Evolutionary conservation across 2,797 vertebrate species (phyloP).

Genomic region (Syndactyla subalaris): DNA sequence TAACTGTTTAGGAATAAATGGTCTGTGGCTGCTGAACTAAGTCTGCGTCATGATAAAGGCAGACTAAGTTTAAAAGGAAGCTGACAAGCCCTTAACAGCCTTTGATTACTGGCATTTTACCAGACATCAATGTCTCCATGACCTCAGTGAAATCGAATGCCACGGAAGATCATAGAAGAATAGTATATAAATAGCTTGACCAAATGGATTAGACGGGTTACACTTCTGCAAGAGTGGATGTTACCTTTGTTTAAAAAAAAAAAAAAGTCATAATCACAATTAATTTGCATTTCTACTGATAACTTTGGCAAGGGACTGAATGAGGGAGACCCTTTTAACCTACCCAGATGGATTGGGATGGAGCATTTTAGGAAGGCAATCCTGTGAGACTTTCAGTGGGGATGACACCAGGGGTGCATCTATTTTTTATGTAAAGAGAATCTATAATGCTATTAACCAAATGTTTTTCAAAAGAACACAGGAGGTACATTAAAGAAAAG

Average conservation of each 20-base stretch:
- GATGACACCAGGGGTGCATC: not conserved
- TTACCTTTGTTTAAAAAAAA: not conserved
- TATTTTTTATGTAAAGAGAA: not conserved
- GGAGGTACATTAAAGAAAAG: not conserved
- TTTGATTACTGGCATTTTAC: not conserved
- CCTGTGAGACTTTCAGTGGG: not conserved
- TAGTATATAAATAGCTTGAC: not conserved
- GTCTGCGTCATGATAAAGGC: slow-evolving; percentile 35
- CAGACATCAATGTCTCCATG: not conserved
- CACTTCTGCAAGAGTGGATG: not conserved
- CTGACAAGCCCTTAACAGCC: not conserved
- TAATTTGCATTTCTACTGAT: not conserved
- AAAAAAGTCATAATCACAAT: not conserved
- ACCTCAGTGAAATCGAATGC: not conserved
- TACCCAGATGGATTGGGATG: not conserved
- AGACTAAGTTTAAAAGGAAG: slow-evolving; percentile 29
- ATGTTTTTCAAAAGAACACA: not conserved
- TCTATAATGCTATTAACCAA: not conserved
- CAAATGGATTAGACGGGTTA: not conserved
- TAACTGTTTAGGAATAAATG: not conserved
- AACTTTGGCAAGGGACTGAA: not conserved
- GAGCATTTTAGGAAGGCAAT: not conserved
- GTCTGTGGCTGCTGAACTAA: slow-evolving; percentile 43
- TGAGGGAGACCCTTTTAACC: not conserved
- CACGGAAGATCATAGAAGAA: not conserved